Evolutionary conservation across 2,797 vertebrate genomes (phyloP), one percentile per base, ranked within the genome.

Genomic region (Cetoscarus ocellatus): DNA sequence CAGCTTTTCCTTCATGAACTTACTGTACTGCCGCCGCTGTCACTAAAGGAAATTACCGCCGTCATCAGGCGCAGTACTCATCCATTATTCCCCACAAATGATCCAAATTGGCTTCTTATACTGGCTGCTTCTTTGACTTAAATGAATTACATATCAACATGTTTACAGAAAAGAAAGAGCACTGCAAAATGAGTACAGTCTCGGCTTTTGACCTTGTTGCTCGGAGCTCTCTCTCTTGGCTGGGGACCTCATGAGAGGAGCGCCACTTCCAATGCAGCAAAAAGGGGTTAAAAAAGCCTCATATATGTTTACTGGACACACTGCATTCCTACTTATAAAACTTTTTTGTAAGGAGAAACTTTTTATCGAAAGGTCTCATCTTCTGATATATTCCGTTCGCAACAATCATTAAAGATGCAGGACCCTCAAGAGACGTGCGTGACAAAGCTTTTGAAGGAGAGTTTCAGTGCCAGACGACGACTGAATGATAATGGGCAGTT

Each of bases 261-360:
- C 84, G 88, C 81, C 72, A 75, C 67, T 84, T 90, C 80, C 79
- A 84, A 56, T 42, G 63, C 88, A 82, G 86, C 83, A 81, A 68
- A 72, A 82, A 34, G 3, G 18, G 42, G 14, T 10, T 19, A 1
- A 6, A 58, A 85, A 84, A 75, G 78, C 81, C 86, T 85, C 51
- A 57, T 53, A 79, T 75, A 90, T 90, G 92, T 94, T 94, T 94
- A 94, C 91, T 84, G 84, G 80, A 91, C 79, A 89, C 80, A 87
- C 78, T 83, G 90, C 93, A 92, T 92, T 94, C 91, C 90, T 84
- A 86, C 65, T 18, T 82, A 73, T 59, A 66, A 61, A 83, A 82
- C 80, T 51, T 77, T 91, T 92, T 92, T 91, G 77, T 90, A 90
- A 86, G 61, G 84, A 78, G 73, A 85, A 90, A 88, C 83, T 83